These are phyloP conservation scores for Ptychodera flava DNA, from an alignment of 35 echinoderm and acorn worm genomes.

Conservation along the genomic window DNA sequence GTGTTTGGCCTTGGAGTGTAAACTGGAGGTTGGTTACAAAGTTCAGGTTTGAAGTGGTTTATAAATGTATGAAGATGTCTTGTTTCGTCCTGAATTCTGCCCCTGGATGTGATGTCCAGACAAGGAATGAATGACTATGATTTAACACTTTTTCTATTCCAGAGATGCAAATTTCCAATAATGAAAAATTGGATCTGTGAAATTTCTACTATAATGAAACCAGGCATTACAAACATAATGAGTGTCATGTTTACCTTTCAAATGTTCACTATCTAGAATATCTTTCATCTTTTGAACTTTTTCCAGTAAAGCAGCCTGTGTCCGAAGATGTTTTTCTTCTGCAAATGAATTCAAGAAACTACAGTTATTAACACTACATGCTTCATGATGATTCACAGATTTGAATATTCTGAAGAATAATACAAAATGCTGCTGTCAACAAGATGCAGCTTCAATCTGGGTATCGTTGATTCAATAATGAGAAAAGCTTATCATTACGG, in stretches of 20 bases:
- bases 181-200: too few relatives aligned
- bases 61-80: too few relatives aligned
- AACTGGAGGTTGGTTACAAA: too few relatives aligned
- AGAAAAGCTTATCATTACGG: background rate
- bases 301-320: conserved; percentile 61
- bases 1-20: too few relatives aligned
- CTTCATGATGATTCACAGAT: background rate
- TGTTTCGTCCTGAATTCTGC: too few relatives aligned
- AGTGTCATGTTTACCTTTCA: conserved; percentile 61
- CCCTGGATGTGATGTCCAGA: too few relatives aligned
- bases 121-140: too few relatives aligned
- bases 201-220: too few relatives aligned
- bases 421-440: background rate
- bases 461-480: background rate
- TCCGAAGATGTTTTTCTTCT: conserved; percentile 72
- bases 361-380: conserved; percentile 5
- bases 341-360: background rate
- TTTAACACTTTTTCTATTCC: too few relatives aligned
- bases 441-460: background rate
- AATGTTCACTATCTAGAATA: conserved; percentile 84
- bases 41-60: too few relatives aligned
- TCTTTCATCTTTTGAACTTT: conserved; percentile 57
- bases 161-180: too few relatives aligned
- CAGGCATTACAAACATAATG: too few relatives aligned
- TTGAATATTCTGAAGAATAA: background rate